These are phyloP conservation scores for Bombus balteatus DNA, from an alignment of 1,140 invertebrate genomes.

Conservation along the genomic window DNA sequence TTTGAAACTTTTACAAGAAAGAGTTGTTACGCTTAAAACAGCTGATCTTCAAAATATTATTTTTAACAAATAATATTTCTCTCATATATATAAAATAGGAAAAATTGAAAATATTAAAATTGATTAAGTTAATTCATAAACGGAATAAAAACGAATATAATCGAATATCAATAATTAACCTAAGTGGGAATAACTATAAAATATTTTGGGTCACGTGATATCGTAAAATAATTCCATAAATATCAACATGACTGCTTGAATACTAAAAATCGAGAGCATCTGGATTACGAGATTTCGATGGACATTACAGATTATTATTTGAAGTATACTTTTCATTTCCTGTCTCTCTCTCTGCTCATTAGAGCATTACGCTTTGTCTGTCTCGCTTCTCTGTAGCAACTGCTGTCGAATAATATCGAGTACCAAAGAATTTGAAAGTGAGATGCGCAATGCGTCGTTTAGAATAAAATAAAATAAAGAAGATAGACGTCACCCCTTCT, in stretches of 20 bases:
- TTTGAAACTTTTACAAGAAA: too few relatives aligned
- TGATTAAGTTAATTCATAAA: too few relatives aligned
- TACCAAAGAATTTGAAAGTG: slow-evolving; percentile 75
- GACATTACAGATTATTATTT: not conserved
- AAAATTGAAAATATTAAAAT: too few relatives aligned
- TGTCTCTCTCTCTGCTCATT: slow-evolving; percentile 25
- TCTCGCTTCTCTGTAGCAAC: slow-evolving; percentile 67
- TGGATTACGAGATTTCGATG: not conserved
- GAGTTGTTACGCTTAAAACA: too few relatives aligned
- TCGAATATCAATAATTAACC: too few relatives aligned
- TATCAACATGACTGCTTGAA: too few relatives aligned
- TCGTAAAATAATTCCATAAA: not conserved
- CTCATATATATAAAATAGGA: too few relatives aligned
- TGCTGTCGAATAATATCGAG: slow-evolving; percentile 72
- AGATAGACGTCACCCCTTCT: slow-evolving; percentile 20
- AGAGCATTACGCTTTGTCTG: not conserved
- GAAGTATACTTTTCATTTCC: not conserved
- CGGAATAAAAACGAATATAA: too few relatives aligned
- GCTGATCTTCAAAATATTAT: too few relatives aligned
- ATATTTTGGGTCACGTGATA: too few relatives aligned
- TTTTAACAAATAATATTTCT: too few relatives aligned
- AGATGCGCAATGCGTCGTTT: slow-evolving; percentile 68
- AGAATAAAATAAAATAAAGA: slow-evolving; percentile 56
- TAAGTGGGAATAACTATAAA: too few relatives aligned
- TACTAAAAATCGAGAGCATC: not conserved